Evolutionary conservation across 2,797 vertebrate species (phyloP).

Genomic region (Hybognathus amarus): DNA sequence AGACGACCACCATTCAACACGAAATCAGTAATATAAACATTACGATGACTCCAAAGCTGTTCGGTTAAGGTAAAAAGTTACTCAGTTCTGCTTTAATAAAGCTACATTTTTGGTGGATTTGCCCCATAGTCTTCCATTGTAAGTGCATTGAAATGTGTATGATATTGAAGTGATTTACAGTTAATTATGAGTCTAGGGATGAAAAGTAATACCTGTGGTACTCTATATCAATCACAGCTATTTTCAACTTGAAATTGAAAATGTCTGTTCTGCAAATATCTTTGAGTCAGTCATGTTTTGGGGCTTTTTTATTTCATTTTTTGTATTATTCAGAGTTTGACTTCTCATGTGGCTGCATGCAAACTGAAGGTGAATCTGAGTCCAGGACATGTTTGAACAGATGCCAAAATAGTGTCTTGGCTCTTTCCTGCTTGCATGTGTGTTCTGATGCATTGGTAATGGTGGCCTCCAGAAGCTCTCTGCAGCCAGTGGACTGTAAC

Average conservation of each 20-base stretch:
- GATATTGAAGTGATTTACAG: neutral
- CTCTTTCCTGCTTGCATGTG: conserved; percentile 13
- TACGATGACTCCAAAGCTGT: too few relatives aligned
- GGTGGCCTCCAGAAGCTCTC: conserved; percentile 25
- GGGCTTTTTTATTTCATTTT: neutral
- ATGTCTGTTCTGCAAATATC: neutral
- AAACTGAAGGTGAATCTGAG: neutral
- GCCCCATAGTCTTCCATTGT: neutral
- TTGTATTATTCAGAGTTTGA: conserved; percentile 5
- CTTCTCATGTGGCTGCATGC: neutral
- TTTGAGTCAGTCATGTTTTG: neutral
- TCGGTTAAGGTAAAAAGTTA: too few relatives aligned
- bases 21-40: too few relatives aligned
- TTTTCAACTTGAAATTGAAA: neutral
- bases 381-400: conserved; percentile 12
- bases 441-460: conserved; percentile 43
- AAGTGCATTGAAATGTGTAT: neutral
- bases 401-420: neutral
- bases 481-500: conserved; percentile 7
- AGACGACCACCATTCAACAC: too few relatives aligned
- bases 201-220: neutral
- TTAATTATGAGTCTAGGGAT: neutral
- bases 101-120: too few relatives aligned
- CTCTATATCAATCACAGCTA: neutral
- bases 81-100: too few relatives aligned